Conservation (phyloP, 2,888 invertebrate species). For the Ephialtes manifestator region DNA sequence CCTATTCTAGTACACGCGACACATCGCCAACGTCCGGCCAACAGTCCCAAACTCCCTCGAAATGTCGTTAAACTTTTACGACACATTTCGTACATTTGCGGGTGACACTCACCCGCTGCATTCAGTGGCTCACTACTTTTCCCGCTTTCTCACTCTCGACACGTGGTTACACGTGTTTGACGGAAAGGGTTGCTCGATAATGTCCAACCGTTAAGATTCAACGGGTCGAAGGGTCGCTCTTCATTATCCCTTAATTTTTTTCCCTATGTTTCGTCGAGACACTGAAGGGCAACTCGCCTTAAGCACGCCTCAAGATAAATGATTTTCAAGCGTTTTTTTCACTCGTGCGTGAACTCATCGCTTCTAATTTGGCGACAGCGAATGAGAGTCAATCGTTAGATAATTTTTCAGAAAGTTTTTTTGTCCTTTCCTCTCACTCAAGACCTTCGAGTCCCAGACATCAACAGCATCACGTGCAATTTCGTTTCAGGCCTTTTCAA, state of each 20-base stretch:
- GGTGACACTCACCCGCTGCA: neutral
- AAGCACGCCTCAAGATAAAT: slow-evolving; percentile 27
- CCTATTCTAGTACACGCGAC: slow-evolving; percentile 52
- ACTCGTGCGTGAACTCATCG: slow-evolving; percentile 14
- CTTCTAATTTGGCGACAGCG: slow-evolving; percentile 45
- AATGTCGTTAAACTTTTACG: slow-evolving; percentile 66
- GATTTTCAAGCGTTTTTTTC: slow-evolving; percentile 19
- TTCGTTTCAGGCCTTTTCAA: slow-evolving; percentile 6
- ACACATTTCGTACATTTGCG: slow-evolving; percentile 53
- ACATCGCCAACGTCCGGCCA: slow-evolving; percentile 51
- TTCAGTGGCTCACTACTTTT: neutral
- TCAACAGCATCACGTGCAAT: neutral
- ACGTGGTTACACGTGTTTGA: slow-evolving; percentile 42
- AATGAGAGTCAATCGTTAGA: slow-evolving; percentile 52
- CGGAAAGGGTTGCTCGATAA: slow-evolving; percentile 25
- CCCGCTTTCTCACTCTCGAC: slow-evolving; percentile 2
- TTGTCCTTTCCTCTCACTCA: slow-evolving; percentile 1
- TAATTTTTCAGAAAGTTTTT: slow-evolving; percentile 47
- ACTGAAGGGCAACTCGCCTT: neutral
- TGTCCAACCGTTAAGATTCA: slow-evolving; percentile 15
- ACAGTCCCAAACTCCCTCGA: slow-evolving; percentile 20
- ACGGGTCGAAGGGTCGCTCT: slow-evolving; percentile 2
- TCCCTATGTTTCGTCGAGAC: neutral
- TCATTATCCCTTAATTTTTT: slow-evolving; percentile 15
- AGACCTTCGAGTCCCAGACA: neutral